These are phyloP conservation scores for Dreissena polymorpha DNA, from an alignment of 1,140 invertebrate genomes.

Conservation along the genomic window DNA sequence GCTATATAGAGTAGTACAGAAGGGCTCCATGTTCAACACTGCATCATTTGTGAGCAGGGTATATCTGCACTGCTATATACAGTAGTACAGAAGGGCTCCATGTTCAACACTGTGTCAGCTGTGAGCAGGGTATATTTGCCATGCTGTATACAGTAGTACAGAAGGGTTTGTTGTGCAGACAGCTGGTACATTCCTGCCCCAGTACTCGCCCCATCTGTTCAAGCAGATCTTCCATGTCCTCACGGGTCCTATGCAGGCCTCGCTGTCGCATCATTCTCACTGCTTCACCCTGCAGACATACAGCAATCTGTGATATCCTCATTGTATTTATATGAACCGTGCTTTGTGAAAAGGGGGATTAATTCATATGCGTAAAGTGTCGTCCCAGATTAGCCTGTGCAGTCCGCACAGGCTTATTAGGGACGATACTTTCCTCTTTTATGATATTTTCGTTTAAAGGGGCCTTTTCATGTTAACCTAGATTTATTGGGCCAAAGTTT, in stretches of 20 bases:
- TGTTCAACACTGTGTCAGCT: not conserved
- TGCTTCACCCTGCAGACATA: constrained; percentile 53
- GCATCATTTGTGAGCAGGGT: not conserved
- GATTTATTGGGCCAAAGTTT: too few species aligned
- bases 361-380: too few species aligned
- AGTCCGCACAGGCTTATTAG: too few species aligned
- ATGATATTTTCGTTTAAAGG: too few species aligned
- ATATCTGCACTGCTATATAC: not conserved
- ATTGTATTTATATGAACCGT: not conserved
- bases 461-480: not conserved
- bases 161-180: constrained; percentile 57
- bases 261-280: constrained; percentile 55
- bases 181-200: constrained; percentile 40
- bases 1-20: too few species aligned
- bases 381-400: too few species aligned
- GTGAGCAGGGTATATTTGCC: constrained; percentile 12
- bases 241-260: constrained; percentile 24
- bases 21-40: not conserved
- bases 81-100: not conserved
- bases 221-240: constrained; percentile 48
- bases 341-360: too few species aligned
- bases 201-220: constrained; percentile 30
- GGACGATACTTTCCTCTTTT: too few species aligned
- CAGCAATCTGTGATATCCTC: too few species aligned
- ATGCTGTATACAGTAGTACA: constrained; percentile 32